Percentiles rank a stretch among this genome's conserved stretches.
Evolutionary conservation across 2,888 invertebrate species (phyloP).

Genomic region (Orthosia gothica): DNA sequence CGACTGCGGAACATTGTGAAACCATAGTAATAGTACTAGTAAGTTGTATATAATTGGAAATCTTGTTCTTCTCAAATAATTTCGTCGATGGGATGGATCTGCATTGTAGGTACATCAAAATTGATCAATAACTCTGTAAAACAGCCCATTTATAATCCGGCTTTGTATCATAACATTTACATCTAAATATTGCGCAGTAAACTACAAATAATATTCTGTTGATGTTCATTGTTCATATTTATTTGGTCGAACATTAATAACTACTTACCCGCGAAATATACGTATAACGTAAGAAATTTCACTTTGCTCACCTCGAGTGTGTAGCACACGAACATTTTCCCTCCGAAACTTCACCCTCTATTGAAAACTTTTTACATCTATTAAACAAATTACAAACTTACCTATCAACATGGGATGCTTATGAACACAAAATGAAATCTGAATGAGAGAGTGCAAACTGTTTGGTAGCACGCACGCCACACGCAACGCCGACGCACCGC

Average conservation of each 20-base stretch:
- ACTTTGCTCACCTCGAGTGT: conserved; percentile 60
- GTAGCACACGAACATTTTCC: conserved; percentile 57
- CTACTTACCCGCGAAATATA: conserved; percentile 40
- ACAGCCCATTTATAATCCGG: conserved; percentile 36
- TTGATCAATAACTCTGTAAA: conserved; percentile 11
- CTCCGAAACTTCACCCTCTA: conserved; percentile 65
- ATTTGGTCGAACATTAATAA: conserved; percentile 50
- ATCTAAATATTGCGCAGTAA: conserved; percentile 11
- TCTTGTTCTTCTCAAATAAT: background rate
- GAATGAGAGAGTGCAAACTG: conserved; percentile 61
- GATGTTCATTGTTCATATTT: conserved; percentile 45
- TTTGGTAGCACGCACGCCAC: conserved; percentile 65
- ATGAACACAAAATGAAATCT: conserved; percentile 62
- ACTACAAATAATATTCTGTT: conserved; percentile 45
- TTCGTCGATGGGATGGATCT: background rate
- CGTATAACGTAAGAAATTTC: conserved; percentile 41
- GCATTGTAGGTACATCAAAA: conserved; percentile 14
- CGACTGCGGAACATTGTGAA: background rate
- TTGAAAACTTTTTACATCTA: conserved; percentile 77
- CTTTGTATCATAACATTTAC: conserved; percentile 14
- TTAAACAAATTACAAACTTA: conserved; percentile 68
- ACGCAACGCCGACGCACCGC: conserved; percentile 56
- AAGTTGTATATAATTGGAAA: background rate
- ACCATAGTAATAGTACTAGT: background rate
- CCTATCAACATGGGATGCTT: conserved; percentile 55